These are phyloP conservation scores for Turritopsis rubra DNA, from an alignment of 30 jellyfish, hydroid and myxozoan genomes.

Conservation along the genomic window DNA sequence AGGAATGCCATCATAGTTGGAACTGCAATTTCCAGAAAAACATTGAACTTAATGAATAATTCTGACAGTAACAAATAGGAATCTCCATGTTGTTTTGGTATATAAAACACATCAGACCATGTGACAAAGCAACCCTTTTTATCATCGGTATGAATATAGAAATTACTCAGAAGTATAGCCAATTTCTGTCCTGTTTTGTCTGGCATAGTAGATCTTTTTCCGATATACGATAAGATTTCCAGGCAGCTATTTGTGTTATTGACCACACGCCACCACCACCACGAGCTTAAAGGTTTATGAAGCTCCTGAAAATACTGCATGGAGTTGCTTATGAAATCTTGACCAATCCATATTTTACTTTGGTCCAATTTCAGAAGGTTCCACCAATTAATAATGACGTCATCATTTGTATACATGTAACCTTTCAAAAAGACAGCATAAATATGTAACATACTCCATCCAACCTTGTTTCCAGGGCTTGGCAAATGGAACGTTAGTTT, in stretches of 20 bases:
- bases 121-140: slow-evolving; percentile 30
- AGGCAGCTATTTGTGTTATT: slow-evolving; percentile 36
- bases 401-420: slow-evolving; percentile 59
- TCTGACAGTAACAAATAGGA: slow-evolving; percentile 10
- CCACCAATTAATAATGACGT: slow-evolving; percentile 76
- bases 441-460: no score
- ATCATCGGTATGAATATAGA: slow-evolving; percentile 36
- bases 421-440: no score
- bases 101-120: slow-evolving; percentile 59
- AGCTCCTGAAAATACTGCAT: slow-evolving; percentile 45
- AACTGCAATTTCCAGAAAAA: slow-evolving; percentile 53
- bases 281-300: slow-evolving; percentile 29
- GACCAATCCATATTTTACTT: slow-evolving; percentile 45
- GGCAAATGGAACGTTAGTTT: no score
- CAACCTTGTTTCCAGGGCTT: no score
- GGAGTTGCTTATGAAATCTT: slow-evolving; percentile 24
- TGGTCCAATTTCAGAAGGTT: slow-evolving; percentile 26
- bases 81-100: slow-evolving; percentile 29
- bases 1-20: slow-evolving; percentile 45
- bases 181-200: slow-evolving; percentile 20
- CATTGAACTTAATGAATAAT: slow-evolving; percentile 24
- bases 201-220: slow-evolving; percentile 3
- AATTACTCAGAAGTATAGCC: slow-evolving; percentile 22
- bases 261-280: slow-evolving; percentile 64
- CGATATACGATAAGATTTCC: slow-evolving; percentile 20